Conservation (phyloP, 2,797 vertebrate species). For the Microctenopoma stevenorrisi region DNA sequence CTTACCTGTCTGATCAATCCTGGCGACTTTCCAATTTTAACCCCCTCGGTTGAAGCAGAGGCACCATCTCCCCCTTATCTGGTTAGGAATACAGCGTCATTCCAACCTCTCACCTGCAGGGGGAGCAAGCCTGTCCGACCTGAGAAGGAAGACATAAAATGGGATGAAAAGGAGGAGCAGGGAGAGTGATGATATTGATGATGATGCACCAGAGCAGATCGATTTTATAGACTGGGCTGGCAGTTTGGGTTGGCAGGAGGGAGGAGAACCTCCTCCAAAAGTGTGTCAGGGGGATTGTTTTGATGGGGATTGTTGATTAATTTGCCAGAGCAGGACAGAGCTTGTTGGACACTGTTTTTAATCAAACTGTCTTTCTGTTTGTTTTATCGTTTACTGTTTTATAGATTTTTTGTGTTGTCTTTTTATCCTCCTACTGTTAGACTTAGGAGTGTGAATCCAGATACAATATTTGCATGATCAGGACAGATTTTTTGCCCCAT, state of each 20-base stretch:
- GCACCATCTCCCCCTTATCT: slow-evolving; percentile 69
- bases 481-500: slow-evolving; percentile 35
- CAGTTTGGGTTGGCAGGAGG: slow-evolving; percentile 52
- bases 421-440: slow-evolving; percentile 51
- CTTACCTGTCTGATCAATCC: slow-evolving; percentile 59
- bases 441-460: slow-evolving; percentile 37
- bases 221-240: slow-evolving; percentile 63
- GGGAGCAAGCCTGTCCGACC: slow-evolving; percentile 78
- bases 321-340: slow-evolving; percentile 63
- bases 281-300: slow-evolving; percentile 63
- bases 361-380: slow-evolving; percentile 52
- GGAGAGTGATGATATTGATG: slow-evolving; percentile 37
- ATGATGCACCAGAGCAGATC: slow-evolving; percentile 62
- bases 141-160: slow-evolving; percentile 63
- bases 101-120: slow-evolving; percentile 82
- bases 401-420: slow-evolving; percentile 61
- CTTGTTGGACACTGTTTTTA: slow-evolving; percentile 75
- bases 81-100: slow-evolving; percentile 81
- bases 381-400: slow-evolving; percentile 58
- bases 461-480: slow-evolving; percentile 62
- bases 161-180: slow-evolving; percentile 36
- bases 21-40: slow-evolving; percentile 79
- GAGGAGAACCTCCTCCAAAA: slow-evolving; percentile 44
- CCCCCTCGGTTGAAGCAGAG: slow-evolving; percentile 78
- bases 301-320: slow-evolving; percentile 6